These are phyloP conservation scores for Exocentrus adspersus DNA, from an alignment of 2,888 invertebrate genomes.

Conservation along the genomic window DNA sequence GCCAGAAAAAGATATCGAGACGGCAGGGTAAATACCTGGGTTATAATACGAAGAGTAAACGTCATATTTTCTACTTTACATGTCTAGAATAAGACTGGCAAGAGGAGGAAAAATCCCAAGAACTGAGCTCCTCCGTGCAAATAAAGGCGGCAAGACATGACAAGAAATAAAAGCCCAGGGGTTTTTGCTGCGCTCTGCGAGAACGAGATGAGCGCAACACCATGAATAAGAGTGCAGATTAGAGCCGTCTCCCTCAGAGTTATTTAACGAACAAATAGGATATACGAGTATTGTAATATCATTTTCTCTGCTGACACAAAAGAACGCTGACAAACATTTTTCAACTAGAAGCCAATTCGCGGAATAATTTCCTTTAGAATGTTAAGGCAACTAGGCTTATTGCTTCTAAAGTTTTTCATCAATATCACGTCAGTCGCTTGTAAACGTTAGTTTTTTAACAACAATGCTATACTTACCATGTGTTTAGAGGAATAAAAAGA, in stretches of 20 bases:
- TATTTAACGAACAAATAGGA: conserved; percentile 36
- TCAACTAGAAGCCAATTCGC: not conserved
- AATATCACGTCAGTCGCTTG: too few species aligned
- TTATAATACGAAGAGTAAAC: conserved; percentile 49
- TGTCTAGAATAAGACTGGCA: conserved; percentile 42
- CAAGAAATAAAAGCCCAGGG: conserved; percentile 42
- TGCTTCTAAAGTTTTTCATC: too few species aligned
- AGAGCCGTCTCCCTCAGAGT: conserved; percentile 29
- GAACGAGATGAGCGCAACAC: conserved; percentile 32
- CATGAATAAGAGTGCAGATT: conserved; percentile 45
- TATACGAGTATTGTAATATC: conserved; percentile 25
- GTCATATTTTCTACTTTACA: conserved; percentile 52
- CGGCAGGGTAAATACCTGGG: conserved; percentile 33
- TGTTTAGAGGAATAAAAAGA: too few species aligned
- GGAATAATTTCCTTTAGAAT: not conserved
- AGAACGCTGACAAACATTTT: conserved; percentile 1
- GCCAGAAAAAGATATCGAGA: conserved; percentile 9
- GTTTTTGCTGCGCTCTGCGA: conserved; percentile 32
- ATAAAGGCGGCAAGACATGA: conserved; percentile 44
- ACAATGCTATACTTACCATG: too few species aligned
- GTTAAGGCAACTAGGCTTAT: too few species aligned
- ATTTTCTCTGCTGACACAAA: conserved; percentile 5
- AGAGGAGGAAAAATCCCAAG: conserved; percentile 42
- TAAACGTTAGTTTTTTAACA: too few species aligned
- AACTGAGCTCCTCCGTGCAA: conserved; percentile 37